These are phyloP conservation scores for Alosa sapidissima DNA, from an alignment of 2,797 vertebrate genomes.

Conservation along the genomic window DNA sequence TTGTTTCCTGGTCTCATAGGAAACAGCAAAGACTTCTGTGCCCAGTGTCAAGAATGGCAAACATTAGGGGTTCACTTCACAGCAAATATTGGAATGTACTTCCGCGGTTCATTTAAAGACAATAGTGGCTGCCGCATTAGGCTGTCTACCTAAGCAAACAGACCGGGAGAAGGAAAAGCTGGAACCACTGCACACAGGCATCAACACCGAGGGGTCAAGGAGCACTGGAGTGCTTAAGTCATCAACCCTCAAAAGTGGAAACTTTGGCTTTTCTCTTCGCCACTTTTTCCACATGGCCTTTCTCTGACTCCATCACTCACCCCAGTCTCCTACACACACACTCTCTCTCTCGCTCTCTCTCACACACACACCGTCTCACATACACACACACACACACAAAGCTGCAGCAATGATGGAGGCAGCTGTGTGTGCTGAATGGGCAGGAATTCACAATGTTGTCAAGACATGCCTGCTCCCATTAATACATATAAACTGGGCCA, in stretches of 20 bases:
- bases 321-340: neutral
- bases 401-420: slow-evolving; percentile 15
- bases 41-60: neutral
- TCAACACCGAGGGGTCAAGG: neutral
- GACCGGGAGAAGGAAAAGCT: neutral
- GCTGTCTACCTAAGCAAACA: neutral
- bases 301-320: neutral
- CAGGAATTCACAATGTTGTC: slow-evolving; percentile 47
- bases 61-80: neutral
- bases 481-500: slow-evolving; percentile 23
- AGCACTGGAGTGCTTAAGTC: slow-evolving; percentile 27
- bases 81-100: neutral
- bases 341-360: neutral
- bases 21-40: slow-evolving; percentile 19
- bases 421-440: slow-evolving; percentile 32
- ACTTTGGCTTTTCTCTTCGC: slow-evolving; percentile 1
- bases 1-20: slow-evolving; percentile 31
- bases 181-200: neutral
- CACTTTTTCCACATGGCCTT: slow-evolving; percentile 22
- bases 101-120: neutral
- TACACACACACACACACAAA: neutral
- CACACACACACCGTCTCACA: neutral
- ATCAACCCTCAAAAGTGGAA: slow-evolving; percentile 23
- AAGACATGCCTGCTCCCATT: slow-evolving; percentile 47
- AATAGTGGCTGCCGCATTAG: neutral